Evolutionary conservation across 2,888 invertebrate genomes (phyloP).

Genomic region (Leptinotarsa rubiginosa): DNA sequence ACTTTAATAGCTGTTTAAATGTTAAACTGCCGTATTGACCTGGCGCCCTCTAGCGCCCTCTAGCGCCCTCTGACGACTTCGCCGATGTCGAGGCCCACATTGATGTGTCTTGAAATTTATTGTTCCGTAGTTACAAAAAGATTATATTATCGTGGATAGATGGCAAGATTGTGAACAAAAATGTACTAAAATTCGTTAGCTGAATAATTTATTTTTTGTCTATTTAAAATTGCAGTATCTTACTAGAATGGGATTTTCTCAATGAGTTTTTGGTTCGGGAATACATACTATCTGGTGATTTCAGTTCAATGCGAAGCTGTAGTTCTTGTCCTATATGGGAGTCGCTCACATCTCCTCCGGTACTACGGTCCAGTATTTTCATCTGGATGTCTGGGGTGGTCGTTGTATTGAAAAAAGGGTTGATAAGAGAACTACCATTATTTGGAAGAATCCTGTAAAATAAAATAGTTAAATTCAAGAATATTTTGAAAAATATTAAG

Average conservation of each 20-base stretch:
- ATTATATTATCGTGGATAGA: too few species aligned
- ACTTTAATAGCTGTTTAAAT: too few species aligned
- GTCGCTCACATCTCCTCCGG: slow-evolving; percentile 72
- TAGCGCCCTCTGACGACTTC: too few species aligned
- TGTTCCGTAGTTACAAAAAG: too few species aligned
- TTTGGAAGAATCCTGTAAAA: slow-evolving; percentile 63
- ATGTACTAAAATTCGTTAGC: too few species aligned
- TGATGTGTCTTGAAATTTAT: too few species aligned
- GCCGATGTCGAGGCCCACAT: too few species aligned
- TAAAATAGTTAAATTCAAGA: background rate
- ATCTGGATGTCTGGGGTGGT: slow-evolving; percentile 70
- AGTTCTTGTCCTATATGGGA: slow-evolving; percentile 77
- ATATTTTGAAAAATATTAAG: background rate
- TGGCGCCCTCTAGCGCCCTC: too few species aligned
- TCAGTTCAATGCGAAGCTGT: slow-evolving; percentile 73
- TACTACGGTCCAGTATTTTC: slow-evolving; percentile 71
- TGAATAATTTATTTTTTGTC: too few species aligned
- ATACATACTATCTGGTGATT: slow-evolving; percentile 33
- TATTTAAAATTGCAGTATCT: too few species aligned
- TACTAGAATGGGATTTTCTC: background rate
- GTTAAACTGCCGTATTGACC: too few species aligned
- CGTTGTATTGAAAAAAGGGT: slow-evolving; percentile 61
- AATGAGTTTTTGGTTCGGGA: background rate
- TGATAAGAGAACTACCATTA: slow-evolving; percentile 68
- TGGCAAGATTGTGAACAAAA: too few species aligned